phyloP scores from a whole-genome alignment of 2,797 vertebrate species.

The Heliangelus exortis region DNA sequence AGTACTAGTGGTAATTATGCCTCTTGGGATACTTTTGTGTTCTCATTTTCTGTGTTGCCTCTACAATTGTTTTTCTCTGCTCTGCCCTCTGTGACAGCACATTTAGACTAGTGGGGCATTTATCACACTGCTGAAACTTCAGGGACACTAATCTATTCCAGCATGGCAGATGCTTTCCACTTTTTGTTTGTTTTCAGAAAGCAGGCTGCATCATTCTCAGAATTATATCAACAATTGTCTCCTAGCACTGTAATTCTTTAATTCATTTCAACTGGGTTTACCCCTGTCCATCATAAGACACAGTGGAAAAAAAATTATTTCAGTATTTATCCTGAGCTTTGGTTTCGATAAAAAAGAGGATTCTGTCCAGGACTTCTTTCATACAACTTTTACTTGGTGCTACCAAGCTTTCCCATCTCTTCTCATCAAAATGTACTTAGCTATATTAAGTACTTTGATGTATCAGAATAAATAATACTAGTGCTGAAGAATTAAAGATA shows the following conservation, averaged over 20 bases:
- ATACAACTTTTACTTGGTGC: neutral
- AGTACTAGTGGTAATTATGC: neutral
- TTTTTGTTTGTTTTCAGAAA: neutral
- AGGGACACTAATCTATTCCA: neutral
- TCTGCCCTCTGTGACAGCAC: neutral
- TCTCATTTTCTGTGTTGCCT: neutral
- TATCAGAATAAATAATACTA: neutral
- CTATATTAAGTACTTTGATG: neutral
- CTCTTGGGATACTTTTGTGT: slow-evolving; percentile 27
- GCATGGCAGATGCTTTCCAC: neutral
- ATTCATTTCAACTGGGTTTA: neutral
- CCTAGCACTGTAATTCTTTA: neutral
- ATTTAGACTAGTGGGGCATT: neutral
- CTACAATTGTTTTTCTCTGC: neutral
- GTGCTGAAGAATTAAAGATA: neutral
- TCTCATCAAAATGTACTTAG: neutral
- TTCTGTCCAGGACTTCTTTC: neutral
- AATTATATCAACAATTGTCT: neutral
- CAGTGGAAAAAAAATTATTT: neutral
- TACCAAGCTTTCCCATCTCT: neutral
- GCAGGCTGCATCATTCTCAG: neutral
- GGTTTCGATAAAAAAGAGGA: neutral
- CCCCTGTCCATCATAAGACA: neutral
- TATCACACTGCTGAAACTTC: neutral
- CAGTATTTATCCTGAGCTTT: neutral